Percentiles rank a stretch among this genome's conserved stretches.
Evolutionary conservation across 2,888 invertebrate genomes (phyloP).

Genomic region (Diaprepes abbreviatus): DNA sequence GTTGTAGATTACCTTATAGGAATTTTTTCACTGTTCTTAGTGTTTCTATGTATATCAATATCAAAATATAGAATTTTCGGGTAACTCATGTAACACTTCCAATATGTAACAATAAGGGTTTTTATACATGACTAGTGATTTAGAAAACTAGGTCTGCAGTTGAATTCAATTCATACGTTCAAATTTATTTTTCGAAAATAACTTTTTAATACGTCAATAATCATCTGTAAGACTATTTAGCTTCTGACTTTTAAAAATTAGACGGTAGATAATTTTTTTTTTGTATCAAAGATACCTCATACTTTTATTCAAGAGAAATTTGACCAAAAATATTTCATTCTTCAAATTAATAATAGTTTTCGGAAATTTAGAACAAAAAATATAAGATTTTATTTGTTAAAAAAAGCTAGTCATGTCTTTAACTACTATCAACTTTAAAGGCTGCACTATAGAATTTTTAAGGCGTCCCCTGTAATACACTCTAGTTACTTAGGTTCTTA

Average conservation of each 20-base stretch:
- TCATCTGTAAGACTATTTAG: too few species aligned
- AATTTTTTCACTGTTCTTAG: conserved; percentile 50
- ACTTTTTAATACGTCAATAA: too few species aligned
- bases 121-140: conserved; percentile 15
- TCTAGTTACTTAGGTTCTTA: conserved; percentile 37
- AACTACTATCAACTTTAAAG: conserved; percentile 63
- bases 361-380: too few species aligned
- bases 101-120: conserved; percentile 33
- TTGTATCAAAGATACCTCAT: too few species aligned
- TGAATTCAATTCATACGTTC: not conserved
- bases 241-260: too few species aligned
- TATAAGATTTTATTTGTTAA: too few species aligned
- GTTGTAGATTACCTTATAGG: conserved; percentile 52
- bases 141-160: not conserved
- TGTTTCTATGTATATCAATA: conserved; percentile 37
- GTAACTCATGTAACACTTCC: conserved; percentile 35
- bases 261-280: too few species aligned
- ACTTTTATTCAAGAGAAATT: too few species aligned
- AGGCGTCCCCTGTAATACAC: conserved; percentile 40
- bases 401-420: conserved; percentile 33
- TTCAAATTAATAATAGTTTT: too few species aligned
- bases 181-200: conserved; percentile 4
- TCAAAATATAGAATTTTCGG: conserved; percentile 31
- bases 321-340: too few species aligned
- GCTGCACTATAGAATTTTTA: conserved; percentile 63